Evolutionary conservation across 2,113 vertebrate genomes (phyloP), one percentile per base, ranked within the genome.

Genomic region (Ardeotis arabs): DNA sequence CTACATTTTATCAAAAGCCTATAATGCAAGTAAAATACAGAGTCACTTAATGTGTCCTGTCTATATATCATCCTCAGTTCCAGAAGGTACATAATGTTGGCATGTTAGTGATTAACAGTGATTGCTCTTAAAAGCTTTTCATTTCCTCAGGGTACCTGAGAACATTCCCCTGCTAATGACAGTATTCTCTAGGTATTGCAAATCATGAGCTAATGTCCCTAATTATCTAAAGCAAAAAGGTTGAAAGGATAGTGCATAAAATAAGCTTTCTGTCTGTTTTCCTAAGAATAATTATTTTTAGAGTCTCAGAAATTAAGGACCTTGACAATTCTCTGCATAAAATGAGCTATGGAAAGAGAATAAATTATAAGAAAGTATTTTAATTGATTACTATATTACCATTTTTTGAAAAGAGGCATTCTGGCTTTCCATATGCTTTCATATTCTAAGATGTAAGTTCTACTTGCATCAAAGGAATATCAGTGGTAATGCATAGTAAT

Each of bases 41-140:
- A 82, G 21, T 74, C 29, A 59, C 19, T 87, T 92, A 87, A 56
- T 31, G 8, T 64, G 28, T 89, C 28, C 58, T 81, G 35, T 74
- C 73, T 75, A 27, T 87, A 67, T 74, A 78, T 96, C 49, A 90
- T 47, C 31, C 31, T 73, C 53, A 33, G 45, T 89, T 90, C 17
- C 53, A 92, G 66, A 84, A 88, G 60, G 58, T 75, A 60, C 93
- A 35, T 78, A 68, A 58, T 53, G 37, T 81, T 92, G 84, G 41
- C 69, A 50, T 62, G 41, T 80, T 90, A 82, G 56, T 89, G 94
- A 96, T 96, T 96, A 96, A 75, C 53, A 69, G 44, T 95, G 92
- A 95, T 95, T 92, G 86, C 89, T 92, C 62, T 96, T 92, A 93
- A 94, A 95, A 96, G 89, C 80, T 92, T 91, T 93, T 90, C 60